These are phyloP conservation scores for Hemibagrus wyckioides DNA, from an alignment of 2,113 vertebrate genomes.

Conservation along the genomic window DNA sequence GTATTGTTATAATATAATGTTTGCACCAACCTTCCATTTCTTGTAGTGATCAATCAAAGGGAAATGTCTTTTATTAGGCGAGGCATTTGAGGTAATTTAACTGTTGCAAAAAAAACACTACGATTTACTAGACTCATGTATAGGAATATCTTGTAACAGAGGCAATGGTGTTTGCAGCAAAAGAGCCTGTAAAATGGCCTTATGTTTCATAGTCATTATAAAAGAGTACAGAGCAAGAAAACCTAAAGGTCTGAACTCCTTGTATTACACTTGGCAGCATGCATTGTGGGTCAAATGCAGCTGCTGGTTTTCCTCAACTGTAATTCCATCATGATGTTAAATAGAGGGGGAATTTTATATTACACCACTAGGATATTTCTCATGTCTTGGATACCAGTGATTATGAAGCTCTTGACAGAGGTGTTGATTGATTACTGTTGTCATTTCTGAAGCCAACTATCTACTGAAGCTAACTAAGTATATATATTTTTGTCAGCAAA, in stretches of 20 bases:
- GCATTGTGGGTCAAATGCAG: neutral
- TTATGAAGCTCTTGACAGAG: neutral
- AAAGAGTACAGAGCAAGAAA: slow-evolving; percentile 2
- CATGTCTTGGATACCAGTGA: neutral
- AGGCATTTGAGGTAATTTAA: neutral
- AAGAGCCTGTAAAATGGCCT: neutral
- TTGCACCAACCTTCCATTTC: neutral
- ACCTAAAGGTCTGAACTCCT: slow-evolving; percentile 5
- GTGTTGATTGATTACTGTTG: neutral
- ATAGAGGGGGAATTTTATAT: neutral
- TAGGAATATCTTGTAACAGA: neutral
- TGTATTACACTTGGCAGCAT: neutral
- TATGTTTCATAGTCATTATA: slow-evolving; percentile 8
- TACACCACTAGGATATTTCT: neutral
- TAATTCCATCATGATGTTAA: neutral
- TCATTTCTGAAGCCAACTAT: neutral
- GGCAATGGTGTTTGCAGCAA: neutral
- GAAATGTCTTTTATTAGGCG: neutral
- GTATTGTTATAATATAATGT: no score
- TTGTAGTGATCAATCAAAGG: neutral
- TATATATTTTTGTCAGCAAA: neutral
- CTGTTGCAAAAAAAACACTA: neutral
- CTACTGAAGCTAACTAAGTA: no score
- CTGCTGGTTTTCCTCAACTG: neutral
- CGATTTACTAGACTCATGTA: neutral